Base-by-base conservation (phyloP, 2,888 invertebrate species). In the Apocheima hispidaria region DNA sequence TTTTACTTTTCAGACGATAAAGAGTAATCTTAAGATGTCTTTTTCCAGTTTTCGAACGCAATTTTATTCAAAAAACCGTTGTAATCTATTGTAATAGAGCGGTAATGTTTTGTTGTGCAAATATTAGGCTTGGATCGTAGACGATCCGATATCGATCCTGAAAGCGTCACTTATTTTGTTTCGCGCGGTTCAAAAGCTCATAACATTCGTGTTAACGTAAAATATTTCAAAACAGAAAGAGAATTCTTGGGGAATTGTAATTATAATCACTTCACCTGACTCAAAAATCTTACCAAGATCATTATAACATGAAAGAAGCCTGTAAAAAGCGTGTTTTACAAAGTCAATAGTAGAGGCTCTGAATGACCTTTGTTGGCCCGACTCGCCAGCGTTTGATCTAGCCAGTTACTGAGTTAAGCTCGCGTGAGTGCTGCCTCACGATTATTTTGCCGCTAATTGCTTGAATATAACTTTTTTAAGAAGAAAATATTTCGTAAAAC, bases 61-160 rank as follows among this genome's bases (percentile, higher is more conserved):
- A 5, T 60, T 60, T 60, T 41, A 55, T 20, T 60, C 55, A 61
- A 26, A 33, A 56, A 56, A 26, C 12, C 4, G 23, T 12, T 30
- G 20, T 33, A 52, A 55, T n/a, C 7, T 9, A n/a, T 20, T 52
- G 18, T 48, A 33, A 18, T 33, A 49, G 23, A 44, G 14, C 44
- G 36, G 50, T 53, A 59, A 58, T 50, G 61, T 65, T 60, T 61
- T 61, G 66, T 65, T 61, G 56, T 44, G 43, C 50, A 54, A 65
- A 63, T 69, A 65, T 69, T 65, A 60, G 63, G 57, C 53, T 65
- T 56, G 46, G 44, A 48, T 54, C 53, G 62, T 51, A 43, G 55
- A 63, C 60, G 63, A 58, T 65, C 48, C 43, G 30, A 10, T 69
- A 69, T 69, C 65, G 69, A 69, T 69, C 63, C 56, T 33, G 33